Conservation (phyloP, 2,113 vertebrate genomes). For the Neopipo cinnamomea region DNA sequence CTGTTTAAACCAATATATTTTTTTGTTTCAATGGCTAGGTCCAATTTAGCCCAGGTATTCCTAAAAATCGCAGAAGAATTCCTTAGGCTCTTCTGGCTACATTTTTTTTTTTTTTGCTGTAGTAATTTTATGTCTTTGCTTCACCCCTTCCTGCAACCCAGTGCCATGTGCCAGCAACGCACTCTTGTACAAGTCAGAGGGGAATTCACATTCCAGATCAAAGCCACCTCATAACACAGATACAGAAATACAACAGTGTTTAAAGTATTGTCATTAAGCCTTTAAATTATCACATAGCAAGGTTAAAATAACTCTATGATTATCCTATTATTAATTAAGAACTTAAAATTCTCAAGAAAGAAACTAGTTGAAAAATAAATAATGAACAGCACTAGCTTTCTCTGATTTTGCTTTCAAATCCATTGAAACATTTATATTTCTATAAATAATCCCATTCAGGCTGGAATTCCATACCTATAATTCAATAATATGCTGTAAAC, state of each 20-base stretch:
- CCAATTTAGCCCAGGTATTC: neutral
- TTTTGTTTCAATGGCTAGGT: neutral
- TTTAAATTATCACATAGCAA: neutral
- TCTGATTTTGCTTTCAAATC: neutral
- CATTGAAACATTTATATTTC: neutral
- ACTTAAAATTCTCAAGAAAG: neutral
- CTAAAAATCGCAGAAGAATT: neutral
- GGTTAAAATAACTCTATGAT: neutral
- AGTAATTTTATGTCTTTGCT: neutral
- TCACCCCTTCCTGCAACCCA: neutral
- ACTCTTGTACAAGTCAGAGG: neutral
- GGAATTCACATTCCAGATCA: neutral
- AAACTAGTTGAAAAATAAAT: neutral
- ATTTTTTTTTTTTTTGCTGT: neutral
- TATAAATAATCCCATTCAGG: neutral
- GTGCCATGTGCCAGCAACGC: neutral
- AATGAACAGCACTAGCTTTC: neutral
- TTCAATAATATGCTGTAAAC: conserved; percentile 12
- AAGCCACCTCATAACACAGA: neutral
- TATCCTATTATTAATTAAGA: neutral
- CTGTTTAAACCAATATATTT: neutral
- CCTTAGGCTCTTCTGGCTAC: neutral
- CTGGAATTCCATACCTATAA: neutral
- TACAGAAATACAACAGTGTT: neutral
- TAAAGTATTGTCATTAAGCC: neutral